Evolutionary conservation across 2,888 invertebrate genomes (phyloP), one percentile per base, ranked within the genome.

Genomic region (Abrostola triplasia): DNA sequence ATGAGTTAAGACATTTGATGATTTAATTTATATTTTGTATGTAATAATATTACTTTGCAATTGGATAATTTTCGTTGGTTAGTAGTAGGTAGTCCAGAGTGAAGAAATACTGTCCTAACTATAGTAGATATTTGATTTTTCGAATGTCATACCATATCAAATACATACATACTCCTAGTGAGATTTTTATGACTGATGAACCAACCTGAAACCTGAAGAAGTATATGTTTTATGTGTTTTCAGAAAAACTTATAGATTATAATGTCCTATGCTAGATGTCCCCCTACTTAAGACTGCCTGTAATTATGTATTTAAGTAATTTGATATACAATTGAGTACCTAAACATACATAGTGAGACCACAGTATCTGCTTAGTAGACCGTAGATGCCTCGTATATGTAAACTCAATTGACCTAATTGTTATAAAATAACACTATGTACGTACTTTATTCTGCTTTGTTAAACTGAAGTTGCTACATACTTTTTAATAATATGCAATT

Each of bases 1-100:
- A 82, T 51, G 59, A 54, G 56, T 80, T 74, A 70, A 52, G 36
- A 40, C 4, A 59, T 10, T 68, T 51, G 42, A 61, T 42, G 40
- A 42, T 35, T 12, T 47, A 35, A 35, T 11, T 47, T 38, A 62
- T 62, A 64, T n/a, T 60, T 36, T 73, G 54, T 78, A 67, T 76
- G 73, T 73, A 69, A 72, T 73, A 62, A 64, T 63, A 61, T 36
- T 40, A 59, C 5, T 38, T 52, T 42, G 13, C 38, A 55, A 72
- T 54, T 60, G 24, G 13, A 9, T 9, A 13, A 5, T n/a, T 6
- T 6, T 6, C 12, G 42, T 42, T 24, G 5, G 42, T 42, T 8
- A 6, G n/a, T n/a, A n/a, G n/a, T n/a, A n/a, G n/a, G n/a, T n/a
- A 42, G 42, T 12, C 42, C 24, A 13, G 5, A 13, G 9, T 24